These are phyloP conservation scores for Iguana delicatissima DNA, from an alignment of 2,797 vertebrate genomes.

Conservation along the genomic window DNA sequence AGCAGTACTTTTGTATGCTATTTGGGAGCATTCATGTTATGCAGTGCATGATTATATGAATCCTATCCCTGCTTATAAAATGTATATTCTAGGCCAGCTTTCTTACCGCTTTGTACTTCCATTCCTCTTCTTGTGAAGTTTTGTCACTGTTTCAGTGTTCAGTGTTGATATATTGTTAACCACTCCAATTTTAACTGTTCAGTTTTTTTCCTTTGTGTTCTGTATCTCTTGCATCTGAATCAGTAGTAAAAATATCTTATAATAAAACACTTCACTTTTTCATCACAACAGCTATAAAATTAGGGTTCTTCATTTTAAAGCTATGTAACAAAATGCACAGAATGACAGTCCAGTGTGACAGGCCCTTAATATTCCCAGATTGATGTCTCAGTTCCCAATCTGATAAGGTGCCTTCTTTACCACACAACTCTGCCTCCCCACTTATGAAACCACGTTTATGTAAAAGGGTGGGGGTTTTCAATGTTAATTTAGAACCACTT, in stretches of 20 bases:
- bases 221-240: not conserved
- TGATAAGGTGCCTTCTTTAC: too few species aligned
- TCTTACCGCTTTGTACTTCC: conserved; percentile 38
- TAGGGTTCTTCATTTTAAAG: not conserved
- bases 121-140: not conserved
- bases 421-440: too few species aligned
- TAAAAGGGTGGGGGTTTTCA: too few species aligned
- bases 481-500: too few species aligned
- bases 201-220: not conserved
- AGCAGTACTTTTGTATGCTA: not conserved
- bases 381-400: too few species aligned
- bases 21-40: not conserved
- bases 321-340: not conserved
- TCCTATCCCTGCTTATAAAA: not conserved
- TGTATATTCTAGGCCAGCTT: not conserved
- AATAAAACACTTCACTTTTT: not conserved
- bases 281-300: not conserved
- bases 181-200: not conserved
- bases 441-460: too few species aligned
- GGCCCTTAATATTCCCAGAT: too few species aligned
- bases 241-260: not conserved
- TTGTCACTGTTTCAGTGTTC: not conserved
- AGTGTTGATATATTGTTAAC: not conserved
- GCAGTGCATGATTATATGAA: not conserved
- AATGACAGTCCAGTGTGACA: not conserved